These are phyloP conservation scores for Zygothrica quintamaculata DNA, from an alignment of 2,888 invertebrate genomes.

Conservation along the genomic window DNA sequence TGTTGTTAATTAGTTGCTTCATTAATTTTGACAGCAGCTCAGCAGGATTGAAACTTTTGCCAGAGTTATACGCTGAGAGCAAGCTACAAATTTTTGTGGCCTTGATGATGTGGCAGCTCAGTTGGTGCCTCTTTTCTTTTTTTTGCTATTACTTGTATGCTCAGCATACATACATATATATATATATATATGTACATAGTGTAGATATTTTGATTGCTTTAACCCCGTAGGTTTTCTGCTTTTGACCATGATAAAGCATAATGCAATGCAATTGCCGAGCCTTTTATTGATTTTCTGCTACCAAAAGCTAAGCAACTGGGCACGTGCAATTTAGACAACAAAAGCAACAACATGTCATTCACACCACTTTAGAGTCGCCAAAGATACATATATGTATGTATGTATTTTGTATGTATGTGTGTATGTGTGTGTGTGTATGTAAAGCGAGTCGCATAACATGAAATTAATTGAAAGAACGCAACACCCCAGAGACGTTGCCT, in stretches of 20 bases:
- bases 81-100: conserved; percentile 43
- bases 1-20: not conserved
- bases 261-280: conserved; percentile 66
- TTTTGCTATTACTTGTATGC: not conserved
- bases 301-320: conserved; percentile 39
- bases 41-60: too few relatives aligned
- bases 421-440: conserved; percentile 11
- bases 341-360: conserved; percentile 64
- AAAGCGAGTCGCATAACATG: conserved; percentile 43
- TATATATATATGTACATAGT: too few relatives aligned
- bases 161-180: too few relatives aligned
- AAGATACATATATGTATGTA: conserved; percentile 4
- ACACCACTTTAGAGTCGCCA: conserved; percentile 47
- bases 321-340: conserved; percentile 57
- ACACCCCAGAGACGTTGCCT: conserved; percentile 47
- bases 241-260: conserved; percentile 43
- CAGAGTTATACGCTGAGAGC: too few relatives aligned
- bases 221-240: not conserved
- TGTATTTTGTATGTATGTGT: conserved; percentile 1
- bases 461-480: conserved; percentile 58
- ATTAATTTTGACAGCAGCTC: too few relatives aligned
- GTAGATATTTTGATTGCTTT: too few relatives aligned
- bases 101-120: conserved; percentile 46
- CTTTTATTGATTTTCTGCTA: conserved; percentile 64
- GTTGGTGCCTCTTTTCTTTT: conserved; percentile 3